Percentiles rank a stretch among this genome's conserved stretches.
These are phyloP conservation scores for Hafferia zeledoni DNA, from an alignment of 2,797 vertebrate species.

Conservation along the genomic window DNA sequence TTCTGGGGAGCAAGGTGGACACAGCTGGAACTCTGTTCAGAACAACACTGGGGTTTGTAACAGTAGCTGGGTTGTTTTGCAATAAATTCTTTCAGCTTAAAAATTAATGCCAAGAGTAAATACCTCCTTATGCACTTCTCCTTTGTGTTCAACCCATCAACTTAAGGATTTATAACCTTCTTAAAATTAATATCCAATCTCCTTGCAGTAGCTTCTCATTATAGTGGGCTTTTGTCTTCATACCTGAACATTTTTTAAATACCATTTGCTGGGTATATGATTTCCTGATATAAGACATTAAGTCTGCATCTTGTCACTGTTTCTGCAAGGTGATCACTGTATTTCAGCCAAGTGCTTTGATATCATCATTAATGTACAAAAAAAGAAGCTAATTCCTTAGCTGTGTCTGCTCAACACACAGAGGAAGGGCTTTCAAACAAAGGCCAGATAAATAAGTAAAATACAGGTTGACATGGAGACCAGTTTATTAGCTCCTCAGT, in stretches of 20 bases:
- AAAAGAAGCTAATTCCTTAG: neutral
- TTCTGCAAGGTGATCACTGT: neutral
- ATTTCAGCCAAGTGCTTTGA: neutral
- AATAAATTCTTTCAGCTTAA: neutral
- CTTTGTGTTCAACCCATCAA: neutral
- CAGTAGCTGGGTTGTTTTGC: neutral
- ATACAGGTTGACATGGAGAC: conserved; percentile 30
- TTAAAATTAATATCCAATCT: conserved; percentile 46
- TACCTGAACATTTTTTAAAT: neutral
- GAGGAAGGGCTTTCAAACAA: neutral
- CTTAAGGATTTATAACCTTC: conserved; percentile 32
- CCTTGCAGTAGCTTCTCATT: conserved; percentile 18
- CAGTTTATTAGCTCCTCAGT: conserved; percentile 22
- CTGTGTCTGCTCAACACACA: neutral
- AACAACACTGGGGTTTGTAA: neutral
- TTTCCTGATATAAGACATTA: neutral
- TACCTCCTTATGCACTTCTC: neutral
- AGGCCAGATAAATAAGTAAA: conserved; percentile 26
- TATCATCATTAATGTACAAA: neutral
- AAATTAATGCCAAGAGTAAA: conserved; percentile 37
- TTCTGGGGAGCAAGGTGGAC: neutral
- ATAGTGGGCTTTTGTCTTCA: neutral
- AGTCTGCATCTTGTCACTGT: neutral
- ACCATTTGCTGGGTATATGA: neutral
- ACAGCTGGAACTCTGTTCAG: neutral